Evolutionary conservation across 2,888 invertebrate genomes (phyloP), one percentile per base, ranked within the genome.

Genomic region (Antheraea assamensis): DNA sequence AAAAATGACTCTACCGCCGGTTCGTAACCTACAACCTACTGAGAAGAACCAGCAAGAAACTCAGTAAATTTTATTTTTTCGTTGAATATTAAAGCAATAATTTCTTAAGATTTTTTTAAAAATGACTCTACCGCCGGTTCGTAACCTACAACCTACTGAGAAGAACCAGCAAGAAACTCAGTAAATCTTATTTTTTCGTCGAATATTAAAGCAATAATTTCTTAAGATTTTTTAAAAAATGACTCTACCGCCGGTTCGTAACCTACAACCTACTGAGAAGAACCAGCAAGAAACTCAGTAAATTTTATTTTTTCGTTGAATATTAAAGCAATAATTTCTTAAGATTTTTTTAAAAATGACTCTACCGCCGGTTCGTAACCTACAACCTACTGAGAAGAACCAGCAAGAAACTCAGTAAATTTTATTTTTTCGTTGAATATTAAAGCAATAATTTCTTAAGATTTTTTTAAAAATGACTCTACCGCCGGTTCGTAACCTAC

Each of bases 81-180:
- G n/a, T n/a, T n/a, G n/a, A n/a, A n/a, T n/a, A n/a, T n/a, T n/a
- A 27, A 21, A 47, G 19, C 17, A 17, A 58, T 24, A 17, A 24
- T 35, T 58, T 55, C 31, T 24, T 55, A 71, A 71, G 30, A n/a
- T 27, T 42, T 42, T 42, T 42, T 42, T 42, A 42, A 42, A n/a
- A n/a, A 42, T 10, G 21, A 52, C 52, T 52, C 74, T 82, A 88
- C 85, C 78, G 85, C 91, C 92, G 91, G 87, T 92, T 92, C 92
- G 85, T 77, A 90, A 90, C 84, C 83, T 88, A 87, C 87, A 83
- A 83, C 80, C 90, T 81, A 85, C 90, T 88, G 92, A 92, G 92
- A 92, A 93, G 93, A 93, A 91, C 85, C 91, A 91, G 90, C 85
- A 92, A 92, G 91, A 92, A 92, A 92, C 92, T 92, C 92, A 91